A percentile compares a stretch with the other conserved stretches of the same genome.
Conservation (phyloP, 2,797 vertebrate species). For the Furcifer pardalis region DNA sequence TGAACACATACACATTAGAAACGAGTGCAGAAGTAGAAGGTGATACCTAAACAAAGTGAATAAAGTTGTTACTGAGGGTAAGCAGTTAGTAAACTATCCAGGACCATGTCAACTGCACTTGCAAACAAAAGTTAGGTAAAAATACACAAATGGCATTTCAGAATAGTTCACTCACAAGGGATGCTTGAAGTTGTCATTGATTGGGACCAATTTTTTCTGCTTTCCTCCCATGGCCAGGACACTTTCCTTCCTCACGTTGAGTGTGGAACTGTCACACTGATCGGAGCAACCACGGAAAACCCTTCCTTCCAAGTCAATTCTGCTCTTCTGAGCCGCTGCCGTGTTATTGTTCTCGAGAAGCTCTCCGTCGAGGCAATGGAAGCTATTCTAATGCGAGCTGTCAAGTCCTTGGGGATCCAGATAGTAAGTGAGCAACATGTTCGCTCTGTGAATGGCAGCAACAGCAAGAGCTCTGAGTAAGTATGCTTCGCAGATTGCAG, state of each 20-base stretch:
- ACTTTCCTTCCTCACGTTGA: constrained; percentile 98
- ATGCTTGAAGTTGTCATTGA: constrained; percentile 76
- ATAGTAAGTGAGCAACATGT: constrained; percentile 72
- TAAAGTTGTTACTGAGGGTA: constrained; percentile 4
- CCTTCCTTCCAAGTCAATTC: constrained; percentile 97
- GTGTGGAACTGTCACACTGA: constrained; percentile 90
- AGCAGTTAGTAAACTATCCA: constrained; percentile 28
- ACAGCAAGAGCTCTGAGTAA: constrained; percentile 81
- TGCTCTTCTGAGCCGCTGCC: constrained; percentile 92
- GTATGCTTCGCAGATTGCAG: constrained; percentile 76
- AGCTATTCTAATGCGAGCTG: constrained; percentile 81
- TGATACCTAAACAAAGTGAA: no score
- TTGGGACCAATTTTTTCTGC: constrained; percentile 82
- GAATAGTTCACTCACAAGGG: constrained; percentile 79
- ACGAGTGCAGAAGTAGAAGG: no score
- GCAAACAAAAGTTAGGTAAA: not conserved
- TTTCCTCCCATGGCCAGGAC: constrained; percentile 92
- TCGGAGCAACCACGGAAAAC: constrained; percentile 95
- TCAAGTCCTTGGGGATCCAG: constrained; percentile 83
- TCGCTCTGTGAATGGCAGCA: constrained; percentile 61
- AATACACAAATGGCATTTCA: not conserved
- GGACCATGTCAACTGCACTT: constrained; percentile 7
- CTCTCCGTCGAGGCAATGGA: constrained; percentile 90
- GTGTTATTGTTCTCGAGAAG: constrained; percentile 93
- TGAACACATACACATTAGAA: accelerated